These are phyloP conservation scores for Microcebus griseorufus DNA, from an alignment of 2,113 vertebrate genomes.

Conservation along the genomic window DNA sequence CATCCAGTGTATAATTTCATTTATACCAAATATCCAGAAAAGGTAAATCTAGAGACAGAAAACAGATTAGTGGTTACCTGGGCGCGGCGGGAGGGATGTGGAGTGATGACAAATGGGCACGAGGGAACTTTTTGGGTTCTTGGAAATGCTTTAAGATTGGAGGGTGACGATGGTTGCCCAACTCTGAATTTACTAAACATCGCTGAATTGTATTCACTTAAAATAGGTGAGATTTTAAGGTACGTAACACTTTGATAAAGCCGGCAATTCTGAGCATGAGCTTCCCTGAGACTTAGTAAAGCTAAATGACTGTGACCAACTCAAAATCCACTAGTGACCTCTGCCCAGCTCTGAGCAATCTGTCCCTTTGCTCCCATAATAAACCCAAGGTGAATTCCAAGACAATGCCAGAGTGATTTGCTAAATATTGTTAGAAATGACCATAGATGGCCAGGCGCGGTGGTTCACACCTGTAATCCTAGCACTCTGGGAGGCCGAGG, in stretches of 20 bases:
- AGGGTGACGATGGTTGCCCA: accelerated
- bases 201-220: neutral
- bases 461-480: too few species aligned
- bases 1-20: neutral
- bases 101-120: neutral
- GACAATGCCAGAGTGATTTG: neutral
- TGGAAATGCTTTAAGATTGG: neutral
- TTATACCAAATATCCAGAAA: neutral
- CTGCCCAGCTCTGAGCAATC: neutral
- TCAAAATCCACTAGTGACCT: too few species aligned
- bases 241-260: neutral
- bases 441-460: neutral
- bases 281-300: neutral
- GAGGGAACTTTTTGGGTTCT: neutral
- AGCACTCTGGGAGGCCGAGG: too few species aligned
- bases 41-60: neutral
- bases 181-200: neutral
- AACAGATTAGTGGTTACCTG: neutral
- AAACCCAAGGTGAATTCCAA: neutral
- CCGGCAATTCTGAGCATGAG: neutral
- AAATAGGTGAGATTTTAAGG: neutral
- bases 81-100: too few species aligned
- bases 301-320: neutral
- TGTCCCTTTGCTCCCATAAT: neutral
- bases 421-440: neutral